Conservation (phyloP, 64 coral and sea anemone species). For the Actinia tenebrosa region DNA sequence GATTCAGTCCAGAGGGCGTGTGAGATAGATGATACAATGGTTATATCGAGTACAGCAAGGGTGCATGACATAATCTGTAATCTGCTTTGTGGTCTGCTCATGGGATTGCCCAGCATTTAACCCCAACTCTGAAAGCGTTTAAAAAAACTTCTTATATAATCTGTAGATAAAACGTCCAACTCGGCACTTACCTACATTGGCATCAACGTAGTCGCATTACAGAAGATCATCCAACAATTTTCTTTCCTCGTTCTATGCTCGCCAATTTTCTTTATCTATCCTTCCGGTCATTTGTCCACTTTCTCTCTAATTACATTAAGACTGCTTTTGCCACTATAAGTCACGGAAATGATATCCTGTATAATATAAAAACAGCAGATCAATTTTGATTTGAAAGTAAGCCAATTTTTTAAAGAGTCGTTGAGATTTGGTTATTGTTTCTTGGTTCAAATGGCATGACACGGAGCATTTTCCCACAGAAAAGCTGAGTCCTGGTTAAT, state of each 20-base stretch:
- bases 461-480: neutral
- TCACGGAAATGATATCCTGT: neutral
- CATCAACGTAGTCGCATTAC: neutral
- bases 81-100: neutral
- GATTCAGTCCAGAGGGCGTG: neutral
- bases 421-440: neutral
- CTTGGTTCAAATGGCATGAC: neutral
- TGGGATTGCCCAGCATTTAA: neutral
- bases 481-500: neutral
- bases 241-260: neutral
- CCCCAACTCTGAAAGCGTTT: neutral
- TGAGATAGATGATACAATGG: neutral
- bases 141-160: neutral
- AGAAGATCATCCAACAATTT: neutral
- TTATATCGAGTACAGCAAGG: neutral
- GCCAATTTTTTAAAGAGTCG: neutral
- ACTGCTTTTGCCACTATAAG: neutral
- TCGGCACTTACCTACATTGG: neutral
- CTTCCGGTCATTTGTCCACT: neutral
- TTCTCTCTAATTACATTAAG: neutral
- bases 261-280: neutral
- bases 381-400: neutral
- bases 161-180: neutral
- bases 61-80: neutral
- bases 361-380: neutral